These are phyloP conservation scores for Dryas iulia DNA, from an alignment of 1,140 invertebrate genomes.

Conservation along the genomic window DNA sequence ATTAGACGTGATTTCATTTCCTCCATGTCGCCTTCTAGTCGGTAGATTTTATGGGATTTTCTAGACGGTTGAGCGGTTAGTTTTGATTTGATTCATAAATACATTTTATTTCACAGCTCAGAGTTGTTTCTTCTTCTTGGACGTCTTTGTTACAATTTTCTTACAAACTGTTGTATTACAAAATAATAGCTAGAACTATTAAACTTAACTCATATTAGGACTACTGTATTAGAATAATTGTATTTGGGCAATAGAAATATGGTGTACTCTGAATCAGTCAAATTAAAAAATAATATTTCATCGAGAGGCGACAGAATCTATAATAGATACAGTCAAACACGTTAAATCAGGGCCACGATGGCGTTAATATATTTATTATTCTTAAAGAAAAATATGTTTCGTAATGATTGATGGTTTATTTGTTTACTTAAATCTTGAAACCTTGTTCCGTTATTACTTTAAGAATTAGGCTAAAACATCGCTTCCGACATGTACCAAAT, in stretches of 20 bases:
- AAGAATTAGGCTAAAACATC: constrained; percentile 9
- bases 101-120: not conserved
- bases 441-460: not conserved
- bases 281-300: too few species aligned
- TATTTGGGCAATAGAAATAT: too few species aligned
- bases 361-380: too few species aligned
- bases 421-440: not conserved
- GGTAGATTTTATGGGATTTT: constrained; percentile 33
- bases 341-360: too few species aligned
- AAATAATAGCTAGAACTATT: too few species aligned
- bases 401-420: not conserved
- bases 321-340: too few species aligned
- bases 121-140: not conserved
- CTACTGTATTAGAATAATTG: too few species aligned
- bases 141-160: not conserved
- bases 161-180: not conserved
- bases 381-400: not conserved
- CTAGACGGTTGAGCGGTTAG: constrained; percentile 7
- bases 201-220: too few species aligned
- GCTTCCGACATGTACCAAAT: not conserved
- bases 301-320: too few species aligned
- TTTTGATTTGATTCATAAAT: constrained; percentile 13
- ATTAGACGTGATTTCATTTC: constrained; percentile 43
- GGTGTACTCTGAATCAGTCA: too few species aligned
- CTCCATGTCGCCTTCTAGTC: constrained; percentile 35